Evolutionary conservation across 92 coral and sea anemone genomes (phyloP).

Genomic region (Micromussa lordhowensis): DNA sequence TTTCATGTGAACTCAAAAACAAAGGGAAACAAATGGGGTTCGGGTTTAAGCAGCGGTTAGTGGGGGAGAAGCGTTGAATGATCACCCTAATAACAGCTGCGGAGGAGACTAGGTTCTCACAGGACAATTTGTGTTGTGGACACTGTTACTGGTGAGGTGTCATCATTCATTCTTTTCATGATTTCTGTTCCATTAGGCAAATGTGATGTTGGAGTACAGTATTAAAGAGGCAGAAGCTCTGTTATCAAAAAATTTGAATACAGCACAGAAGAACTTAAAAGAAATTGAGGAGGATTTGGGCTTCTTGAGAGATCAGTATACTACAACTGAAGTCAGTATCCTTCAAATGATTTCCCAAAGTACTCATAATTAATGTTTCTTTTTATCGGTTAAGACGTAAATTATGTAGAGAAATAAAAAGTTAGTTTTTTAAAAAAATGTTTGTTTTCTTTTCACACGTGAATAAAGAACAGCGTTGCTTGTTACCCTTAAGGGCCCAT

Average conservation of each 20-base stretch:
- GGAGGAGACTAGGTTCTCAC: too few species aligned
- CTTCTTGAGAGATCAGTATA: slow-evolving; percentile 95
- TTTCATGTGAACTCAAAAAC: too few species aligned
- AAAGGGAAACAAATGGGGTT: too few species aligned
- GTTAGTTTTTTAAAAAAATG: background rate
- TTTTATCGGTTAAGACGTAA: too few species aligned
- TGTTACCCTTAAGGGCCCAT: too few species aligned
- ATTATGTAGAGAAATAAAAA: too few species aligned
- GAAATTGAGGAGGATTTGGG: slow-evolving; percentile 86
- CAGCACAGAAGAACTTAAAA: slow-evolving; percentile 79
- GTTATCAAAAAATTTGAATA: slow-evolving; percentile 76
- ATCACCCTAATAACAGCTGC: too few species aligned
- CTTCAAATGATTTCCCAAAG: slow-evolving; percentile 36
- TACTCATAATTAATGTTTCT: background rate
- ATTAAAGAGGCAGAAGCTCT: slow-evolving; percentile 86
- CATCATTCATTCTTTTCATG: background rate
- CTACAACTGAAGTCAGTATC: slow-evolving; percentile 99
- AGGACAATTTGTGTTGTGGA: too few species aligned
- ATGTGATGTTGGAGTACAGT: slow-evolving; percentile 96
- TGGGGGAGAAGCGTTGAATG: too few species aligned
- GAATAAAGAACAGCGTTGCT: too few species aligned
- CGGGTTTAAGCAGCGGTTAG: too few species aligned
- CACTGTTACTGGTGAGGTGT: background rate
- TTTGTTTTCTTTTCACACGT: background rate
- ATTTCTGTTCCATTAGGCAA: slow-evolving; percentile 73